Percentiles rank a stretch among this genome's conserved stretches.
phyloP scores from a whole-genome alignment of 2,113 vertebrate species.

The Sinosuthora webbiana region DNA sequence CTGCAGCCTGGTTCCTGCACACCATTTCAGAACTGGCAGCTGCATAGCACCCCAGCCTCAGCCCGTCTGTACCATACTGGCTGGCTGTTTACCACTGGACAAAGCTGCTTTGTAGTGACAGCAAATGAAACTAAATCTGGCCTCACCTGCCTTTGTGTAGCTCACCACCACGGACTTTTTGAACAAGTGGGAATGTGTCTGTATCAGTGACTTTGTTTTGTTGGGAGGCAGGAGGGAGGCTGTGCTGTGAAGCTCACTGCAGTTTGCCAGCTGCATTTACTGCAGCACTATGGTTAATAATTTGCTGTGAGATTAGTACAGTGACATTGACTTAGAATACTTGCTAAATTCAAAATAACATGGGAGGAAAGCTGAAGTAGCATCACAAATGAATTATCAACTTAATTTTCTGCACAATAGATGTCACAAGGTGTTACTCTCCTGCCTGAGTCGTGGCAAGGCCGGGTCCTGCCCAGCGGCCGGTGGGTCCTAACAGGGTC shows the following conservation, averaged over 20 bases:
- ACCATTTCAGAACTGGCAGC: neutral
- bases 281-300: neutral
- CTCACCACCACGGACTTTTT: neutral
- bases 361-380: neutral
- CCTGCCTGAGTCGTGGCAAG: neutral
- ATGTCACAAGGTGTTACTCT: neutral
- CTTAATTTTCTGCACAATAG: slow-evolving; percentile 19
- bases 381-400: slow-evolving; percentile 26
- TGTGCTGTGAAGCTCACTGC: neutral
- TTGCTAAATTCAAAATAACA: slow-evolving; percentile 13
- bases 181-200: neutral
- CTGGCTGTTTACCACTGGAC: neutral
- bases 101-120: neutral
- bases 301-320: slow-evolving; percentile 1
- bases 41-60: neutral
- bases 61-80: neutral
- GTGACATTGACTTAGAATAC: slow-evolving; percentile 5
- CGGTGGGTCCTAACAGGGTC: neutral
- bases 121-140: neutral
- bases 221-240: neutral
- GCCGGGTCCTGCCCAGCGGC: neutral
- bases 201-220: neutral
- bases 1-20: neutral
- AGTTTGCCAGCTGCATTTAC: slow-evolving; percentile 17
- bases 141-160: neutral